Base-by-base conservation (phyloP, 2,888 invertebrate genomes). In the Kuschelorhynchus macadamiae region DNA sequence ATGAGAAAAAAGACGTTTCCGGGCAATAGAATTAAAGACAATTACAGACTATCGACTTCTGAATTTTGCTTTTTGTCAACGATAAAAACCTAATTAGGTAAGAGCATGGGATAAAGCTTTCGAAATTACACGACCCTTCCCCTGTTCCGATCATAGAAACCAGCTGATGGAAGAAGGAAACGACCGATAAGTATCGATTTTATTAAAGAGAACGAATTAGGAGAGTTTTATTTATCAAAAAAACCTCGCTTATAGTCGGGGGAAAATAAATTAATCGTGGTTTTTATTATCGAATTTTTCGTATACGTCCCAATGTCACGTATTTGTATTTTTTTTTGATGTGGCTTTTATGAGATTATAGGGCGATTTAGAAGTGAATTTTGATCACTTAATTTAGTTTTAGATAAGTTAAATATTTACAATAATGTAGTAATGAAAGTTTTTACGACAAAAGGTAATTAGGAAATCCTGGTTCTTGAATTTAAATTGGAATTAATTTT, bases 131-230 rank as follows among this genome's bases (percentile, higher is more conserved):
- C 50, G 32, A 41, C 52, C 60, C 52, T 47, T 41, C 57, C 57
- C 50, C 36, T 36, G 46, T 42, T 52, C 42, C 61, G 32, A 49
- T 49, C 32, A 60, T 61, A 61, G 67, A 53, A 61, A 67, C 53
- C 67, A 67, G 67, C 60, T 67, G 67, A 67, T 67, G 60, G 60
- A 44, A 61, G 49, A 67, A 67, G 55, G 60, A 61, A 67, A 61
- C 61, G 61, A 47, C 55, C 67, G 61, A 61, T 67, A 67, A 67
- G 67, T 67, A 60, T 61, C 61, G 60, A 55, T 53, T 67, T 67
- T 61, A 67, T 67, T 67, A 67, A 61, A 47, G 49, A 21, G 61
- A 61, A 67, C 61, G 67, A 67, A 67, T 67, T 67, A 67, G 60
- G n/a, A n/a, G 41, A 46, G 41, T 33, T 55, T 42, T 67, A 67